phyloP scores from a whole-genome alignment of 1,140 invertebrate genomes.

The Neodiprion pinetum region DNA sequence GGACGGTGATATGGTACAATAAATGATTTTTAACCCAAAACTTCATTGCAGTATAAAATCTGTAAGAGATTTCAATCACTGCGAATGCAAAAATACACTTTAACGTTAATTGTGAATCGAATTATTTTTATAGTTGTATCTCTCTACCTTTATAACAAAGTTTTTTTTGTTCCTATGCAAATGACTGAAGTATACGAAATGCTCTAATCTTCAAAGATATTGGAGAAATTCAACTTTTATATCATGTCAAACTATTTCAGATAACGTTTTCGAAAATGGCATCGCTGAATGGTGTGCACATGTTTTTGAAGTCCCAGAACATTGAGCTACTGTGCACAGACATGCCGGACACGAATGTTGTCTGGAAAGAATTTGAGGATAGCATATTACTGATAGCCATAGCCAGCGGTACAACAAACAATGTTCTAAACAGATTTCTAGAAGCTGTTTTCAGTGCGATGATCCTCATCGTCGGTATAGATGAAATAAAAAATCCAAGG shows the following conservation, averaged over 20 bases:
- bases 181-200: conserved; percentile 7
- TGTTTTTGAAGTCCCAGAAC: conserved; percentile 79
- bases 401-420: conserved; percentile 69
- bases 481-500: conserved; percentile 75
- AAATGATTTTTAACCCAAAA: conserved; percentile 16
- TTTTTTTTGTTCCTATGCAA: conserved; percentile 24
- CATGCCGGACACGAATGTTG: conserved; percentile 73
- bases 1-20: conserved; percentile 68
- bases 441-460: conserved; percentile 76
- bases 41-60: neutral
- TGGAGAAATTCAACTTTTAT: conserved; percentile 21
- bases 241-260: conserved; percentile 59
- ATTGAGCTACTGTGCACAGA: conserved; percentile 70
- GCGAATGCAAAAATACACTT: neutral
- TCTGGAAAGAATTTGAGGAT: conserved; percentile 79
- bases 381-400: conserved; percentile 72
- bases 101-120: neutral
- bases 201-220: conserved; percentile 16
- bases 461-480: conserved; percentile 78
- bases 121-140: no score
- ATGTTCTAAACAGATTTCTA: conserved; percentile 70
- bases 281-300: conserved; percentile 84
- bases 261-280: conserved; percentile 80
- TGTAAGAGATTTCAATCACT: neutral
- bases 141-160: neutral